Conservation (phyloP, 2,113 vertebrate species). For the Meriones unguiculatus region DNA sequence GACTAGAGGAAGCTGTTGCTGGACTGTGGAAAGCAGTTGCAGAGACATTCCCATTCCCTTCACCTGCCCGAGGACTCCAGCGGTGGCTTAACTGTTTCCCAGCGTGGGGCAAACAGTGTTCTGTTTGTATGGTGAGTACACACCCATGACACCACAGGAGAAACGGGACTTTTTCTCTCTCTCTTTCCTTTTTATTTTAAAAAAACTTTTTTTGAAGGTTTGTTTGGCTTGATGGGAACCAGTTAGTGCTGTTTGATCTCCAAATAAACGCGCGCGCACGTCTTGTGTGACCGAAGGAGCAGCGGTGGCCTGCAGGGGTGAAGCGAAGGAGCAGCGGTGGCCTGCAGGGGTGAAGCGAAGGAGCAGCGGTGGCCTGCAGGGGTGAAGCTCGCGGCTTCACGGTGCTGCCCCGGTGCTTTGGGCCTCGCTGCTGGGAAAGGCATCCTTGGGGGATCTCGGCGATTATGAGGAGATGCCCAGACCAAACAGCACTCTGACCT, state of each 20-base stretch:
- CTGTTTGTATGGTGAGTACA: neutral
- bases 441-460: neutral
- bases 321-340: conserved; percentile 14
- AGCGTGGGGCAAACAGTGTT: neutral
- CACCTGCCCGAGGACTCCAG: neutral
- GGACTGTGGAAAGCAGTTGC: conserved; percentile 17
- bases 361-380: neutral
- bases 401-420: neutral
- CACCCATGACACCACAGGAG: neutral
- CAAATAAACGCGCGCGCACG: neutral
- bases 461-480: conserved; percentile 4
- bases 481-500: neutral
- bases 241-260: conserved; percentile 62
- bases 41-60: conserved; percentile 23
- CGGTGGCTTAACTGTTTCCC: conserved; percentile 35
- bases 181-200: too few relatives aligned
- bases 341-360: conserved; percentile 9
- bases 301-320: neutral
- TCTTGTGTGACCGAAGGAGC: conserved; percentile 14
- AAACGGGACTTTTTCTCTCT: neutral
- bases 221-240: conserved; percentile 30
- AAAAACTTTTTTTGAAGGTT: neutral
- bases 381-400: conserved; percentile 19
- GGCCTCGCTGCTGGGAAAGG: neutral
- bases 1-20: neutral